These are phyloP conservation scores for Pseudochromis fuscus DNA, from an alignment of 2,797 vertebrate species.

Conservation along the genomic window DNA sequence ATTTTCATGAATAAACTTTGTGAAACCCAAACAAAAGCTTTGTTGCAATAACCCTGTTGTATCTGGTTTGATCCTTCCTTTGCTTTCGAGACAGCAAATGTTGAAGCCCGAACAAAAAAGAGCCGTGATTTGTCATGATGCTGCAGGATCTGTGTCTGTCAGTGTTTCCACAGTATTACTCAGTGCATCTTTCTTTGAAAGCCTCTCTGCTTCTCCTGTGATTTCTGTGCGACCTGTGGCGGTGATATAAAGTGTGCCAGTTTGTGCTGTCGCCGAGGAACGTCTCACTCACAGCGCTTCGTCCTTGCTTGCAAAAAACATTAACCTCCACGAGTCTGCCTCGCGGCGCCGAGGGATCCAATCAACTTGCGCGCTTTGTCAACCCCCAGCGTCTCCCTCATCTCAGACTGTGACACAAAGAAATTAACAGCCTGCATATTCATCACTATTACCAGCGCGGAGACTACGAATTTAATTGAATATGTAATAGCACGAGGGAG, in stretches of 20 bases:
- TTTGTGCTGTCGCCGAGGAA: conserved; percentile 12
- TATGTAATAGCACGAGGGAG: conserved; percentile 64
- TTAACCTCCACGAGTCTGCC: conserved; percentile 69
- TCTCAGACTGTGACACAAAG: conserved; percentile 60
- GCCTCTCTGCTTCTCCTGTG: background rate
- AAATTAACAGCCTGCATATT: conserved; percentile 72
- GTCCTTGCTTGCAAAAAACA: conserved; percentile 58
- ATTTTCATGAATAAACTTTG: too few relatives aligned
- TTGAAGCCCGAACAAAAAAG: background rate
- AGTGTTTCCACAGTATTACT: background rate
- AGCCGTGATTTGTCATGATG: background rate
- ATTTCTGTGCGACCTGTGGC: conserved; percentile 25
- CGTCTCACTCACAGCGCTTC: conserved; percentile 48
- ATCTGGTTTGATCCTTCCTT: too few relatives aligned
- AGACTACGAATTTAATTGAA: conserved; percentile 69
- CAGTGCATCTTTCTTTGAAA: conserved; percentile 14
- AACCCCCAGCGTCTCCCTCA: conserved; percentile 49
- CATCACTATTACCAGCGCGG: conserved; percentile 65
- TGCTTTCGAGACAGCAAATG: too few relatives aligned
- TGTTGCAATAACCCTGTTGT: too few relatives aligned
- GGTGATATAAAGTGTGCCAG: background rate
- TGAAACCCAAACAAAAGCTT: too few relatives aligned
- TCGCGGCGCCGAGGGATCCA: conserved; percentile 62
- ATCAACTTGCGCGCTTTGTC: conserved; percentile 64
- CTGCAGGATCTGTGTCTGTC: background rate